Conservation (phyloP, 2,113 vertebrate species). For the Phrynosoma platyrhinos region DNA sequence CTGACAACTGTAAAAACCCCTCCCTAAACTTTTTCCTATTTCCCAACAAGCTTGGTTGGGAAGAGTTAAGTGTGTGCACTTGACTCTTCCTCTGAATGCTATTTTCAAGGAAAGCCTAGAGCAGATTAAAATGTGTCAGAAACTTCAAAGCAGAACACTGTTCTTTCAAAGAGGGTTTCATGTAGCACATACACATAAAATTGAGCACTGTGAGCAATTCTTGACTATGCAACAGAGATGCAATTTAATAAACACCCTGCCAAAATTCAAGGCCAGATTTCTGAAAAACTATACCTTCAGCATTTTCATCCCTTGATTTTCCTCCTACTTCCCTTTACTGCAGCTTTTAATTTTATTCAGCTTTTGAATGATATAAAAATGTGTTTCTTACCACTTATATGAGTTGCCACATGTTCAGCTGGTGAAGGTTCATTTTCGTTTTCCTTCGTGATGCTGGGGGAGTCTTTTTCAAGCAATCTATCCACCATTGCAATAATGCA, state of each 20-base stretch:
- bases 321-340: slow-evolving; percentile 21
- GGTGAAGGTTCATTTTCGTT: slow-evolving; percentile 73
- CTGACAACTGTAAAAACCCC: no score
- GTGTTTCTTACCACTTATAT: slow-evolving; percentile 82
- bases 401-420: slow-evolving; percentile 81
- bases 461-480: slow-evolving; percentile 87
- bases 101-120: slow-evolving; percentile 39
- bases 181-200: slow-evolving; percentile 22
- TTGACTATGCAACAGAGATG: slow-evolving; percentile 43
- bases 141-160: slow-evolving; percentile 46
- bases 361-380: slow-evolving; percentile 4
- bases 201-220: slow-evolving; percentile 26
- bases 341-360: slow-evolving; percentile 45
- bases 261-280: slow-evolving; percentile 15
- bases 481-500: slow-evolving; percentile 95
- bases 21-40: not conserved
- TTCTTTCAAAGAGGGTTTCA: slow-evolving; percentile 49
- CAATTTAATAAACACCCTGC: slow-evolving; percentile 55
- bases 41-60: not conserved
- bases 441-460: slow-evolving; percentile 41
- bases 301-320: slow-evolving; percentile 34
- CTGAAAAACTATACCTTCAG: slow-evolving; percentile 29
- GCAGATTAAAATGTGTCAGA: slow-evolving; percentile 52
- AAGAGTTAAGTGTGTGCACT: slow-evolving; percentile 19
- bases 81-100: slow-evolving; percentile 30